Evolutionary conservation across 2,888 invertebrate genomes (phyloP).

Genomic region (Cephus nigrinus): DNA sequence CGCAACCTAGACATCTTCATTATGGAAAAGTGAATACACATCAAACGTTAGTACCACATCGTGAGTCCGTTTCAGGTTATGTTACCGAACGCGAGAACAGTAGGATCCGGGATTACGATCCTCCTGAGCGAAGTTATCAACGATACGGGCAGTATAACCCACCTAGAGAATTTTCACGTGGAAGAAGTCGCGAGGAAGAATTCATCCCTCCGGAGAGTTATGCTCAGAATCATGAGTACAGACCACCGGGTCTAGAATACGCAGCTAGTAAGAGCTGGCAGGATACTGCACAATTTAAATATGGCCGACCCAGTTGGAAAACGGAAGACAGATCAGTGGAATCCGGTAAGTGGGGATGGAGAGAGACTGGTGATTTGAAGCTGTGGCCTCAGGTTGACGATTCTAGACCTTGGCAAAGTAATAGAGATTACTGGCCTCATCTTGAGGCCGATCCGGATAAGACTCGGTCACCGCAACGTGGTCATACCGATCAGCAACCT

Average conservation of each 20-base stretch:
- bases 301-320: slow-evolving; percentile 36
- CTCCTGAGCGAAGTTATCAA: slow-evolving; percentile 30
- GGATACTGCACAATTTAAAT: slow-evolving; percentile 33
- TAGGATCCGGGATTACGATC: slow-evolving; percentile 38
- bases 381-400: slow-evolving; percentile 32
- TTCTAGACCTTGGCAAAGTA: slow-evolving; percentile 28
- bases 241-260: slow-evolving; percentile 35
- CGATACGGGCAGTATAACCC: slow-evolving; percentile 27
- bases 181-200: slow-evolving; percentile 9
- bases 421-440: slow-evolving; percentile 20
- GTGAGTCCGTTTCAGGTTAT: slow-evolving; percentile 27
- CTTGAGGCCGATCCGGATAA: slow-evolving; percentile 2
- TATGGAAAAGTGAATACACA: slow-evolving; percentile 50
- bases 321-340: slow-evolving; percentile 19
- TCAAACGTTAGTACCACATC: slow-evolving; percentile 11
- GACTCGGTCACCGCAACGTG: background rate
- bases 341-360: slow-evolving; percentile 37
- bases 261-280: slow-evolving; percentile 42
- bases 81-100: slow-evolving; percentile 19
- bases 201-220: slow-evolving; percentile 19
- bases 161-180: slow-evolving; percentile 8
- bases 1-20: slow-evolving; percentile 41
- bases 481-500: slow-evolving; percentile 6
- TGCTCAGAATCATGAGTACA: slow-evolving; percentile 33
- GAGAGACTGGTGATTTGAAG: slow-evolving; percentile 21